Evolutionary conservation across 2,888 invertebrate genomes (phyloP).

Genomic region (Epinotia nisella): DNA sequence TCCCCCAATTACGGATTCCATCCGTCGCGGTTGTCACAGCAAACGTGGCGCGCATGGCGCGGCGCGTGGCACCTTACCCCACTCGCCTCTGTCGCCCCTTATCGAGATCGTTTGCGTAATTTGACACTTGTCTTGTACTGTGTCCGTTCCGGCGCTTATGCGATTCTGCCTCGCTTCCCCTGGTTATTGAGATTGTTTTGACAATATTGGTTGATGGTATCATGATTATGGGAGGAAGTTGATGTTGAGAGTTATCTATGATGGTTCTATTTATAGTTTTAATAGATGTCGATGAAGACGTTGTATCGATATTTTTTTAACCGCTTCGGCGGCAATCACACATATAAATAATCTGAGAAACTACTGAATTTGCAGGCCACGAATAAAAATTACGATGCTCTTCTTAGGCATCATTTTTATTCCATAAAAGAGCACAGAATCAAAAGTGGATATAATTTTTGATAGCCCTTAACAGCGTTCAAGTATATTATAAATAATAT

Average conservation of each 20-base stretch:
- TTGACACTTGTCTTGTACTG: conserved; percentile 41
- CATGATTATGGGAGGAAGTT: conserved; percentile 9
- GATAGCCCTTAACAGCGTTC: no score
- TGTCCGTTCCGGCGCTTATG: conserved; percentile 22
- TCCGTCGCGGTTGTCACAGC: conserved; percentile 14
- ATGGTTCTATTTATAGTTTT: neutral
- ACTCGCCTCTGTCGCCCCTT: conserved; percentile 17
- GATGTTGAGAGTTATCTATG: neutral
- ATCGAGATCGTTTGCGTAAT: conserved; percentile 41
- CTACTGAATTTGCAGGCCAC: no score
- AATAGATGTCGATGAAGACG: neutral
- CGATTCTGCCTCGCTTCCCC: conserved; percentile 28
- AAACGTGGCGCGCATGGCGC: neutral
- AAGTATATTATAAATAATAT: no score
- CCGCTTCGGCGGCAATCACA: no score
- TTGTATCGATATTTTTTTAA: neutral
- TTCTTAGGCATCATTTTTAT: no score
- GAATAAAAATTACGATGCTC: no score
- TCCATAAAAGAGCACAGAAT: no score
- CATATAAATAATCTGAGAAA: no score
- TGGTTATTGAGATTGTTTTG: conserved; percentile 23
- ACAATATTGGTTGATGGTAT: conserved; percentile 22
- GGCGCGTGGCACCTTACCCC: neutral
- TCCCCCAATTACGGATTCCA: conserved; percentile 5
- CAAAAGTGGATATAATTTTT: no score